Base-by-base conservation (phyloP, 2,797 vertebrate species). In the Channallabes apus region DNA sequence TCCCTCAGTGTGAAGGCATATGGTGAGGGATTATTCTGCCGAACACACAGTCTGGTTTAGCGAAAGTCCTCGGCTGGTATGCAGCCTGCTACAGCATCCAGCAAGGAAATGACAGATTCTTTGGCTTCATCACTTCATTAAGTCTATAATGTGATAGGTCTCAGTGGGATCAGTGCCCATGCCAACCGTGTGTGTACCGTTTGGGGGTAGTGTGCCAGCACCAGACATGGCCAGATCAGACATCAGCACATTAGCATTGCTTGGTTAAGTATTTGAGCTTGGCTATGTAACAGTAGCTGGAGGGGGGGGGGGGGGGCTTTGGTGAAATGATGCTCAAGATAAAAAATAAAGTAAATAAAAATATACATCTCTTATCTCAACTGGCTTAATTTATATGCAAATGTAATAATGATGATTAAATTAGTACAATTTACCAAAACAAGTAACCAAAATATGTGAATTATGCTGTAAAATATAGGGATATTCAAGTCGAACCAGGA, bases 61-160 rank as follows among this genome's bases (percentile, higher is more conserved):
- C 65, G 29, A 58, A 46, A 20, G 59, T 35, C 41, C 84, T 82
- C 73, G 79, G 77, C 84, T 82, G 85, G 80, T 85, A 59, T 79
- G 68, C 82, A 24, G 84, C 86, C 84, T 85, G 81, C 83, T 64
- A 85, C 84, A 62, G 82, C 61, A 69, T 87, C 84, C 82, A 88
- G 87, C 85, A 58, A 85, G 85, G 61, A 88, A 89, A 86, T 85
- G 88, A 89, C 84, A 89, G 82, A 82, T 87, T 88, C 82, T 86
- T 85, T 89, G 86, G 83, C 83, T 82, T 80, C 78, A 62, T 80
- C 82, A 35, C 83, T 88, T 79, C 75, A 86, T 89, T 87, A 82
- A 83, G 61, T 80, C 67, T 87, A 83, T 86, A 73, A 82, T 87
- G 85, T 67, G 80, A 82, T 61, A 62, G 62, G 72, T 78, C 85